phyloP scores from a whole-genome alignment of 2,888 invertebrate species.

The Hoplodrina ambigua region DNA sequence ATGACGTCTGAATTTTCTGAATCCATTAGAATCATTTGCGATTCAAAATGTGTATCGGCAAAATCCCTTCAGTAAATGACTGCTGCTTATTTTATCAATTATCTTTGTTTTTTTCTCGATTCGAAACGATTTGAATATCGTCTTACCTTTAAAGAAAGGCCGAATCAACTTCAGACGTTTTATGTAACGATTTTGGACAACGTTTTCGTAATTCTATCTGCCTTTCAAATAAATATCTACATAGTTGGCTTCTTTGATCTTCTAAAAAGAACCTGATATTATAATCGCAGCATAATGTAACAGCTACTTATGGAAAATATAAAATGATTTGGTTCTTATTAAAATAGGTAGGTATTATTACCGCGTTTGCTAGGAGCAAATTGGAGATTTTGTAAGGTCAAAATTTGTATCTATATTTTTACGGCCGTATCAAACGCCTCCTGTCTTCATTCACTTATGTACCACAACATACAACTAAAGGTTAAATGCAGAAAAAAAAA shows the following conservation, averaged over 20 bases:
- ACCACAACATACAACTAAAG: too few relatives aligned
- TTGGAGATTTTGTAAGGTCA: background rate
- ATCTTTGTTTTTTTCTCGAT: conserved; percentile 63
- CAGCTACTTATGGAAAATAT: conserved; percentile 20
- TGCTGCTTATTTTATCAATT: conserved; percentile 70
- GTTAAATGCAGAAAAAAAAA: background rate
- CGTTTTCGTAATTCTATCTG: conserved; percentile 63
- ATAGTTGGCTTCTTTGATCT: conserved; percentile 63
- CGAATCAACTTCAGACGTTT: conserved; percentile 57
- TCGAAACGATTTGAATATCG: conserved; percentile 63
- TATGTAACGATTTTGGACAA: conserved; percentile 59
- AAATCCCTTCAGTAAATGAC: conserved; percentile 61
- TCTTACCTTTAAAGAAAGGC: conserved; percentile 62
- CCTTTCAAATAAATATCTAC: conserved; percentile 57
- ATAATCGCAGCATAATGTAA: conserved; percentile 39
- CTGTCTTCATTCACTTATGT: background rate
- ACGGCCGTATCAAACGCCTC: background rate
- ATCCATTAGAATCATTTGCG: conserved; percentile 71
- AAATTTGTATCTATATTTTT: conserved; percentile 5
- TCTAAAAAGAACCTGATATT: conserved; percentile 45
- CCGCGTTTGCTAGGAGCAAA: background rate
- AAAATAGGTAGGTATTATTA: conserved; percentile 1
- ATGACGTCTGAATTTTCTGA: conserved; percentile 68
- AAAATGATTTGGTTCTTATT: conserved; percentile 36
- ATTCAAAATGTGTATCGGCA: conserved; percentile 70